Conservation (phyloP, 2,113 vertebrate genomes). For the Semnornis frantzii region DNA sequence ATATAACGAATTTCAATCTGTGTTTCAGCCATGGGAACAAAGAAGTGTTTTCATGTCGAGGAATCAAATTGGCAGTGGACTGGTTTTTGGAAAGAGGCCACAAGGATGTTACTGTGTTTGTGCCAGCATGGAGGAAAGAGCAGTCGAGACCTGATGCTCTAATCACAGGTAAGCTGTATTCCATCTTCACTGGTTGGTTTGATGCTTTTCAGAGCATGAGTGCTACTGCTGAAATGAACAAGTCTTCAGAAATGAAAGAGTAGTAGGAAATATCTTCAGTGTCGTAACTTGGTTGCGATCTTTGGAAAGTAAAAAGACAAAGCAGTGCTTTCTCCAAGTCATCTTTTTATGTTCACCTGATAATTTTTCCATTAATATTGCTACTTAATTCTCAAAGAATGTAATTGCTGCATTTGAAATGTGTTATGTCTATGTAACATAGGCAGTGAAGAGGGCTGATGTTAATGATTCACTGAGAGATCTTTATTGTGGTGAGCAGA, state of each 20-base stretch:
- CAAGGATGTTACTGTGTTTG: conserved; percentile 95
- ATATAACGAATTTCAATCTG: conserved; percentile 4
- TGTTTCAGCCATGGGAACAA: conserved; percentile 96
- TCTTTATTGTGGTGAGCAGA: not conserved
- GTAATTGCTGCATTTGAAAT: not conserved
- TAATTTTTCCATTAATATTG: not conserved
- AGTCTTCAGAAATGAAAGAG: not conserved
- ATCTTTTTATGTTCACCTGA: not conserved
- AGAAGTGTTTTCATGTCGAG: conserved; percentile 97
- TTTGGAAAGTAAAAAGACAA: not conserved
- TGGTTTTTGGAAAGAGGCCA: conserved; percentile 98
- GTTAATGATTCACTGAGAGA: not conserved
- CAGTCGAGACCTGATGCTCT: conserved; percentile 95
- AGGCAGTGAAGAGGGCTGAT: not conserved
- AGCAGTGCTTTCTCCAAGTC: not conserved
- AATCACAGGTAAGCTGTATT: conserved; percentile 85
- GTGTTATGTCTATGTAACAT: rapidly evolving
- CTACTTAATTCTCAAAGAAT: not conserved
- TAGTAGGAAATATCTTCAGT: not conserved
- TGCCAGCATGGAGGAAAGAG: conserved; percentile 98
- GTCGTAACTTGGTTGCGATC: not conserved
- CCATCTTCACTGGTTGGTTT: not conserved
- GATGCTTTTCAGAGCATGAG: not conserved
- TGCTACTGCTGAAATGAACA: not conserved
- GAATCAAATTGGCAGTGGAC: conserved; percentile 94